A percentile compares a stretch with the other conserved stretches of the same genome.
Conservation (phyloP, 2,113 vertebrate species). For the Phoenicopterus ruber region DNA sequence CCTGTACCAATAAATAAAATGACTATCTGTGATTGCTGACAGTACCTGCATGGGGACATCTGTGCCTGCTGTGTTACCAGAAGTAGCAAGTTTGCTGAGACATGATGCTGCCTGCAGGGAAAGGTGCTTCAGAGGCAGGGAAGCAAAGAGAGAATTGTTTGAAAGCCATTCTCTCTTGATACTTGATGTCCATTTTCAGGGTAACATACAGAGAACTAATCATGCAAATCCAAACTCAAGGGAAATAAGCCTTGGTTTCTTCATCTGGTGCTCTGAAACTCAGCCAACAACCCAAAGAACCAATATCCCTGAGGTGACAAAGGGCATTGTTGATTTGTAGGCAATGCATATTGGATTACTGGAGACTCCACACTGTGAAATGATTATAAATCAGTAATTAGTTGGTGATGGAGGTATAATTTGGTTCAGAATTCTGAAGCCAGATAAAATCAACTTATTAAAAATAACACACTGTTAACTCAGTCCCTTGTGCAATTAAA, state of each 20-base stretch:
- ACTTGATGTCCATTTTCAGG: constrained; percentile 25
- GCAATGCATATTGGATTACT: neutral
- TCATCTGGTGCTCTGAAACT: constrained; percentile 51
- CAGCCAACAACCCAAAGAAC: neutral
- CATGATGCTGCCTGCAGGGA: neutral
- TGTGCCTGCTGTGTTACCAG: neutral
- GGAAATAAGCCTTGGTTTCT: constrained; percentile 52
- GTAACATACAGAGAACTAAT: constrained; percentile 21
- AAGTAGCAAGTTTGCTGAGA: neutral
- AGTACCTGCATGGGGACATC: neutral
- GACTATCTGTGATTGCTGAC: neutral
- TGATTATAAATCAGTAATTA: constrained; percentile 47
- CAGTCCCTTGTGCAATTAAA: constrained; percentile 13
- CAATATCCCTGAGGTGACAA: constrained; percentile 10
- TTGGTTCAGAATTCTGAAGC: constrained; percentile 24
- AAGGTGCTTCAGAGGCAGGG: neutral
- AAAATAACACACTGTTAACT: constrained; percentile 6
- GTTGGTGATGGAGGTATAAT: constrained; percentile 24
- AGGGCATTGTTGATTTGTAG: neutral
- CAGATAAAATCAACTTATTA: constrained; percentile 20
- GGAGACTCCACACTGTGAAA: constrained; percentile 50
- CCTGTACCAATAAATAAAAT: neutral
- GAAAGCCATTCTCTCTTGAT: constrained; percentile 14
- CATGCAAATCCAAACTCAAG: constrained; percentile 47
- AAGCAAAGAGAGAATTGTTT: neutral